Base-by-base conservation (phyloP, 2,113 vertebrate species). In the Fulmarus glacialis region DNA sequence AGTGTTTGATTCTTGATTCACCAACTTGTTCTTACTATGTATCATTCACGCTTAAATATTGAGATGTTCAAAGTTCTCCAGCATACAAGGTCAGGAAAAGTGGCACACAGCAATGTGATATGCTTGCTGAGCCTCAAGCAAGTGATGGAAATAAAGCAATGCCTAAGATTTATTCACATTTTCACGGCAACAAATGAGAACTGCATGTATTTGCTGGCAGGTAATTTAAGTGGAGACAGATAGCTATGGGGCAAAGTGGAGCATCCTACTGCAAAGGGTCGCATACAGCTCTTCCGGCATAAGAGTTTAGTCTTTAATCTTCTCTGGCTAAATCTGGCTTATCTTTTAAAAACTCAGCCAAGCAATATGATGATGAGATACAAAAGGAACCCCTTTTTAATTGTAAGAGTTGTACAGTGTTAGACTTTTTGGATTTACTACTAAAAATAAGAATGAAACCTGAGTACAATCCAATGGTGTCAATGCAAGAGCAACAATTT, bases 151-250 rank as follows among this genome's bases (percentile, higher is more conserved):
- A 92, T 82, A n/a, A 94, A 92, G 48, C 12, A 72, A 47, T 38
- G 36, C 26, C 40, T 72, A 38, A 42, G 40, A 92, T 81, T 84
- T 89, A 89, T 84, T 95, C 64, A 40, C 6, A 22, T 92, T 92
- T 95, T 92, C 94, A 91, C 47, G 93, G 73, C 64, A 87, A 82
- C 34, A 87, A 86, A 82, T 63, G 45, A 82, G 40, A 94, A 79
- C 30, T 75, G 52, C 12, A 32, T 82, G 23, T 36, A 52, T 82
- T 78, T 2, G 2, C 71, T 75, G 58, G 27, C 42, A 94, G 62
- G 36, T 62, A 92, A 85, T 91, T 93, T 89, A 87, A 90, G 53
- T 58, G 40, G 48, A 92, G 27, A 85, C 8, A 53, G n/a, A 79
- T 45, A 79, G 78, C 66, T 36, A 15, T 3, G 11, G 78, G 84